Evolutionary conservation across 2,113 vertebrate species (phyloP), one percentile per base, ranked within the genome.

Genomic region (Chionis minor): DNA sequence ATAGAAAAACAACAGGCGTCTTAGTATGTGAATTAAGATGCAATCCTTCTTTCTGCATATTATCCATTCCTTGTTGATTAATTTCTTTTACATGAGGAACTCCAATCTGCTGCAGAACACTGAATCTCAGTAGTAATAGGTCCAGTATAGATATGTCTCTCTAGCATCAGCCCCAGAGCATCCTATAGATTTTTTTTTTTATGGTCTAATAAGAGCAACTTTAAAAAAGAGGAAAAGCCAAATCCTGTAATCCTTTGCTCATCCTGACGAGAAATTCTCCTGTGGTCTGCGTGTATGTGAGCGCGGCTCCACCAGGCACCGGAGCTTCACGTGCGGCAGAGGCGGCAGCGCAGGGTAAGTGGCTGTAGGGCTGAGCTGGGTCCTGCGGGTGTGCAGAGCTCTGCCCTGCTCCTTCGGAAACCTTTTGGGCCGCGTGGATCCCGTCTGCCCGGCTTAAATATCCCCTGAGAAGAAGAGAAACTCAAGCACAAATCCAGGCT

Each of bases 51-150:
- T 86, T 72, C 81, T 70, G 45, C 4, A 4, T 66, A 38, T 80
- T 88, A 82, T 91, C 66, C 33, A 45, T 49, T 94, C 47, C 86
- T 77, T 91, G 70, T 58, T 88, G 90, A 96, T 94, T 75, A 72
- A 85, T 95, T 92, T 95, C 30, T 88, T 92, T 94, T 78, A 49
- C 40, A 56, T 0, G 1, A 93, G 58, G 56, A 94, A 95, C 83
- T 88, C 54, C 45, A 62, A 21, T 83, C 71, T 91, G 73, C 70
- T 4, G 17, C 71, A 35, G 35, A 86, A 32, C 33, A 32, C 58
- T 30, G 70, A 90, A 80, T 82, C 81, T 78, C 87, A 82, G 54
- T 23, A 54, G 66, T 49, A 80, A 14, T 82, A 82, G 82, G 21
- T 73, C 67, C 70, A 61, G 62, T 70, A 33, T 49, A 42, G 70